phyloP scores from a whole-genome alignment of 2,113 vertebrate genomes.

The Serranochromis macrocephalus region DNA sequence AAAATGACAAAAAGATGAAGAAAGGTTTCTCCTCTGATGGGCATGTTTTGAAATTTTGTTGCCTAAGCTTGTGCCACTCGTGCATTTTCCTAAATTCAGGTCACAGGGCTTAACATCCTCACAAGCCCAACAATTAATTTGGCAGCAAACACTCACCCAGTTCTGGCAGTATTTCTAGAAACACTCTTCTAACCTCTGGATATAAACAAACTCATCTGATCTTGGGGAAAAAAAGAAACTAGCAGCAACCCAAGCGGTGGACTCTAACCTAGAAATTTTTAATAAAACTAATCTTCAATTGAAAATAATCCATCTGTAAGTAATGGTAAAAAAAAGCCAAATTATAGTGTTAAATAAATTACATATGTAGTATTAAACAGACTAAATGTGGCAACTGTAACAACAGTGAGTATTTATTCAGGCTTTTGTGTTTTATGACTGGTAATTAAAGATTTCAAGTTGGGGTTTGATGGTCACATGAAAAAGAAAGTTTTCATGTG shows the following conservation, averaged over 20 bases:
- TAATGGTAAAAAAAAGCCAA: not conserved
- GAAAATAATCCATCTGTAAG: not conserved
- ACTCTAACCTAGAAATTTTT: not conserved
- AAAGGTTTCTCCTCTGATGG: not conserved
- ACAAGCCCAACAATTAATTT: not conserved
- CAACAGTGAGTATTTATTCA: not conserved
- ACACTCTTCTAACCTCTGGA: not conserved
- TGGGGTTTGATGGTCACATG: not conserved
- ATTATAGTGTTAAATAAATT: not conserved
- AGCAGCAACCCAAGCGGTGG: not conserved
- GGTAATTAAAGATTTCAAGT: not conserved
- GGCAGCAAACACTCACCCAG: not conserved
- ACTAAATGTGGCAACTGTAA: not conserved
- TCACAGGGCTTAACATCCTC: not conserved
- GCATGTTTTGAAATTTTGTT: not conserved
- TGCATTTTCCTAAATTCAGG: not conserved
- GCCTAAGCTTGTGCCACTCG: not conserved
- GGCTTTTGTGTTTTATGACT: not conserved
- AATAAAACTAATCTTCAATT: not conserved
- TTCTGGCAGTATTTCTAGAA: not conserved
- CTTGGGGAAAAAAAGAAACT: fast-evolving
- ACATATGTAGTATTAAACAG: not conserved
- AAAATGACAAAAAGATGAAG: not conserved
- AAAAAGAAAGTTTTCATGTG: not conserved
- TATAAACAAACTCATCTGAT: not conserved